Percentiles rank a stretch among this genome's conserved stretches.
These are phyloP conservation scores for Melitaea cinxia DNA, from an alignment of 1,140 invertebrate genomes.

Conservation along the genomic window DNA sequence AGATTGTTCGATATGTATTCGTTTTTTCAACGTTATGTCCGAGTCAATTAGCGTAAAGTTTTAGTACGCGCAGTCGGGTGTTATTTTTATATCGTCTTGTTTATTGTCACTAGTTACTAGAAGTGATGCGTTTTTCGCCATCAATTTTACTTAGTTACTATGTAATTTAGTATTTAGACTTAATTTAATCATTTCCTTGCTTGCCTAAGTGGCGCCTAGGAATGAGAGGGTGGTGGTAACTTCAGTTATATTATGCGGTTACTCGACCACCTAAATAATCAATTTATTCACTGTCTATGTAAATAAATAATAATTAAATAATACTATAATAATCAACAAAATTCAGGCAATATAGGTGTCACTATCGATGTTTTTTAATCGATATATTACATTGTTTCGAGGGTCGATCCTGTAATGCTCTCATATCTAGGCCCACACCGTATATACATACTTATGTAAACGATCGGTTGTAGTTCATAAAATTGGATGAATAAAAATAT, in stretches of 20 bases:
- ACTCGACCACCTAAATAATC: conserved; percentile 10
- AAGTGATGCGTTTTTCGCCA: conserved; percentile 22
- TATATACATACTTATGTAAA: conserved; percentile 7
- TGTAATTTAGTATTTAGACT: conserved; percentile 38
- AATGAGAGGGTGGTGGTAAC: conserved; percentile 19
- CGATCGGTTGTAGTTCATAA: conserved; percentile 31
- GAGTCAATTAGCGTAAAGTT: conserved; percentile 2
- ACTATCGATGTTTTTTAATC: background rate
- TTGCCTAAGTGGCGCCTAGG: conserved; percentile 29
- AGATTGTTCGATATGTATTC: background rate
- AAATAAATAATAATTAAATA: conserved; percentile 29
- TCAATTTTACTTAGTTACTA: conserved; percentile 34
- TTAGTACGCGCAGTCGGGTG: conserved; percentile 19
- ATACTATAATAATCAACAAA: conserved; percentile 4
- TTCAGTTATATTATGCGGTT: conserved; percentile 19
- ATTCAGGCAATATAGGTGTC: background rate
- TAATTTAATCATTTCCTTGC: conserved; percentile 32
- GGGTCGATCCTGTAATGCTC: background rate
- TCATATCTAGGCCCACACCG: conserved; percentile 19
- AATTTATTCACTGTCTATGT: conserved; percentile 35
- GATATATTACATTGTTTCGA: background rate
- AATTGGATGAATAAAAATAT: conserved; percentile 24
- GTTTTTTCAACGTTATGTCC: background rate
- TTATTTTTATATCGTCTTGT: conserved; percentile 13
- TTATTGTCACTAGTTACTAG: conserved; percentile 16